Evolutionary conservation across 2,113 vertebrate species (phyloP).

Genomic region (Corydoras maculifer): DNA sequence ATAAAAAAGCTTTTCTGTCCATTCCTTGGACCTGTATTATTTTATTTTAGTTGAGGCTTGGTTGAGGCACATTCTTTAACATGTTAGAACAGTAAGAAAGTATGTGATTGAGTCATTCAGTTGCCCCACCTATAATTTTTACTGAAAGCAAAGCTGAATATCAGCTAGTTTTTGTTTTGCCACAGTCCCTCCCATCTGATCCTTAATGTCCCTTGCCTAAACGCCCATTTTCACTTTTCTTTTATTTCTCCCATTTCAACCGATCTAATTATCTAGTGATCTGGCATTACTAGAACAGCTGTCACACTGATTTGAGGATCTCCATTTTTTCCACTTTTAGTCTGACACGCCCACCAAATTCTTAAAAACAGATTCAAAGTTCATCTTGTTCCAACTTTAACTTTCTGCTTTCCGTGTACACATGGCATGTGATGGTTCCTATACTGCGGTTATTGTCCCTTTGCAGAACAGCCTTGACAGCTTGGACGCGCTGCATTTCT

Average conservation of each 20-base stretch:
- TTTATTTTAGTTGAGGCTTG: constrained; percentile 9
- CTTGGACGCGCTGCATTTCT: constrained; percentile 63
- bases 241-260: neutral
- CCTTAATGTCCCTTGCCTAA: neutral
- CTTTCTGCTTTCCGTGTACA: neutral
- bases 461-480: constrained; percentile 60
- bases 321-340: constrained; percentile 52
- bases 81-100: constrained; percentile 32
- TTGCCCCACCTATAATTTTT: neutral
- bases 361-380: neutral
- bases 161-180: neutral
- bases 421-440: constrained; percentile 51
- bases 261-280: neutral
- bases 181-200: neutral
- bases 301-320: constrained; percentile 61
- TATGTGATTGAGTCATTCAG: neutral
- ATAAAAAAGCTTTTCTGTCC: neutral
- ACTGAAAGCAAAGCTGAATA: neutral
- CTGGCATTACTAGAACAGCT: constrained; percentile 47
- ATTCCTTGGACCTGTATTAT: constrained; percentile 10
- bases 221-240: constrained; percentile 4
- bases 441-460: constrained; percentile 64
- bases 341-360: no score
- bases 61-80: constrained; percentile 44
- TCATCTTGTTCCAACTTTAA: neutral